phyloP scores from a whole-genome alignment of 2,888 invertebrate species.

The Phalangium opilio region DNA sequence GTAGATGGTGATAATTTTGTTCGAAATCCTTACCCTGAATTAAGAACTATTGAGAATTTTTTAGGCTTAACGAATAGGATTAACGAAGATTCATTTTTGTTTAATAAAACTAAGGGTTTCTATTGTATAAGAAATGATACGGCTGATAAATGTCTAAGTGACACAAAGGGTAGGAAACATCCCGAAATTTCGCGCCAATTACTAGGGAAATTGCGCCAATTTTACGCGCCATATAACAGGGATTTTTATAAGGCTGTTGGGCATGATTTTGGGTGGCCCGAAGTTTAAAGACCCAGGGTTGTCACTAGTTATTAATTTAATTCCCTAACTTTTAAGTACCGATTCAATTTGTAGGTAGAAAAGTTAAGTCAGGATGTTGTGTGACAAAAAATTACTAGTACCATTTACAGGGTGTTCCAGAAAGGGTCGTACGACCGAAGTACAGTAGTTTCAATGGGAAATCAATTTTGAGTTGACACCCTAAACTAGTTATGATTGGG shows the following conservation, averaged over 20 bases:
- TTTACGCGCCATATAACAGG: constrained; percentile 81
- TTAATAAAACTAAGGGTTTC: constrained; percentile 91
- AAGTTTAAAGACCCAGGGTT: too few species aligned
- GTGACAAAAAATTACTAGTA: too few species aligned
- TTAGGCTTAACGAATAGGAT: constrained; percentile 55
- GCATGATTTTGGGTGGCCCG: constrained; percentile 84
- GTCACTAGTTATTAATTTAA: too few species aligned
- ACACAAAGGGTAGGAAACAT: constrained; percentile 69
- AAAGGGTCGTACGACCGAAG: too few species aligned
- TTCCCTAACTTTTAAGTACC: too few species aligned
- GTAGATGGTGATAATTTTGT: constrained; percentile 88
- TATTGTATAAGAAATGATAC: constrained; percentile 49
- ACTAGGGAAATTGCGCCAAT: constrained; percentile 60
- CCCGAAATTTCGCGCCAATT: constrained; percentile 66
- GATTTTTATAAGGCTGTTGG: constrained; percentile 84
- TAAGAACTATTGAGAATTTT: constrained; percentile 72
- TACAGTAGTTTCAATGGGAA: too few species aligned
- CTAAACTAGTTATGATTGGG: too few species aligned
- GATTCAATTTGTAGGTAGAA: too few species aligned
- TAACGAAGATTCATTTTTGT: constrained; percentile 78
- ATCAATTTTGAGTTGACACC: too few species aligned
- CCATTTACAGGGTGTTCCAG: too few species aligned
- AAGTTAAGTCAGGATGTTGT: too few species aligned
- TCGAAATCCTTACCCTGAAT: constrained; percentile 72
- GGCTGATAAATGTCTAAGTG: constrained; percentile 69